A percentile compares a stretch with the other conserved stretches of the same genome.
These are phyloP conservation scores for Hirtodrosophila duncani DNA, from an alignment of 2,888 invertebrate species.

Conservation along the genomic window DNA sequence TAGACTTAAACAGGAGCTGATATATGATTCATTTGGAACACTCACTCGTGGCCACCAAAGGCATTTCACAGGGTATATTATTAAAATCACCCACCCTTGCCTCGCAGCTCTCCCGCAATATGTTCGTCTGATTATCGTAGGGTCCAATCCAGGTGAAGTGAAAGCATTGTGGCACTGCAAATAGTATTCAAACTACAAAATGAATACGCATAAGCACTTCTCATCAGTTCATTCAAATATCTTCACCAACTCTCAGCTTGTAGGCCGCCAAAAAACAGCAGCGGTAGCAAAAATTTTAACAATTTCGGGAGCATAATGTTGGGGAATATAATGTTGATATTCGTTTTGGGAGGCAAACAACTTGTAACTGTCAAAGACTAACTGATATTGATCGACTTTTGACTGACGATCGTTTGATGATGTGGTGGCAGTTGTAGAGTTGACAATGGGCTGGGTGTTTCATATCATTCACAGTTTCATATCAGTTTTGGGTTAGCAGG, in stretches of 20 bases:
- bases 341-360: conserved; percentile 11
- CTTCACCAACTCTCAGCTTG: conserved; percentile 45
- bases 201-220: conserved; percentile 5
- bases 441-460: conserved; percentile 5
- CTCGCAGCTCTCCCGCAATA: conserved; percentile 80
- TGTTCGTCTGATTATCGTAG: conserved; percentile 81
- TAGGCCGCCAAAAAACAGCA: conserved; percentile 26
- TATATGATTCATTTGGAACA: not conserved
- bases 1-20: not conserved
- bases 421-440: conserved; percentile 2
- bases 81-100: conserved; percentile 79
- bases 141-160: conserved; percentile 86
- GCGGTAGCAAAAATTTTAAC: conserved; percentile 25
- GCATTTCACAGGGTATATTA: conserved; percentile 82
- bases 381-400: conserved; percentile 38
- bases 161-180: conserved; percentile 80
- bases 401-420: conserved; percentile 10
- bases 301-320: conserved; percentile 41
- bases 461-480: conserved; percentile 16
- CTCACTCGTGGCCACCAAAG: conserved; percentile 83
- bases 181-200: not conserved
- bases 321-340: not conserved
- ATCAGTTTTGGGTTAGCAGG: not conserved
- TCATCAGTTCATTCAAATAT: conserved; percentile 2
- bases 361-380: conserved; percentile 37